A percentile compares a stretch with the other conserved stretches of the same genome.
phyloP scores from a whole-genome alignment of 1,140 invertebrate species.

The Geopemphigus sp. region DNA sequence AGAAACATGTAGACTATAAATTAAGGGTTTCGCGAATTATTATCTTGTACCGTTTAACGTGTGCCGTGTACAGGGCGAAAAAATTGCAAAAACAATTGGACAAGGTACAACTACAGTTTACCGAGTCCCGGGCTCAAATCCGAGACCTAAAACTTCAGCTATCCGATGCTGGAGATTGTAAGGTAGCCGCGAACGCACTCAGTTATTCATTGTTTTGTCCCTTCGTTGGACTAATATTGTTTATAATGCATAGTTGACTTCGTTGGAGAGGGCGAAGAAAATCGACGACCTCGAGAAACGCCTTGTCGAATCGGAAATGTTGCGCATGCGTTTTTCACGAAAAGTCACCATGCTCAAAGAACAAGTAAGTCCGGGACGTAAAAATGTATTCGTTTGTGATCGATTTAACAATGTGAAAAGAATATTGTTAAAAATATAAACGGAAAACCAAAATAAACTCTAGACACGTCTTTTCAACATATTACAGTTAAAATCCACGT shows the following conservation, averaged over 20 bases:
- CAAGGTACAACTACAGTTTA: conserved; percentile 68
- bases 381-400: too few relatives aligned
- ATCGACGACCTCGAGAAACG: conserved; percentile 78
- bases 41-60: too few relatives aligned
- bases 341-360: conserved; percentile 72
- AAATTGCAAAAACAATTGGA: conserved; percentile 76
- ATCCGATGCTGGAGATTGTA: conserved; percentile 78
- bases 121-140: conserved; percentile 68
- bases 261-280: conserved; percentile 75
- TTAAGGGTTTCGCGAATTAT: too few relatives aligned
- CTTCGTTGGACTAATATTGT: neutral
- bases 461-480: too few relatives aligned
- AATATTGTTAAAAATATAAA: too few relatives aligned
- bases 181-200: conserved; percentile 59
- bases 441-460: too few relatives aligned
- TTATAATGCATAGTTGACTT: conserved; percentile 64
- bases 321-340: conserved; percentile 67
- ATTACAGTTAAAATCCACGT: conserved; percentile 61
- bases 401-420: too few relatives aligned
- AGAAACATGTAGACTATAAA: neutral
- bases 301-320: conserved; percentile 69
- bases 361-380: conserved; percentile 55
- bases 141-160: conserved; percentile 75
- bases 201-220: neutral
- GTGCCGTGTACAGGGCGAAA: conserved; percentile 59